phyloP scores from a whole-genome alignment of 2,888 invertebrate genomes.

The Drosophila vallismaia region DNA sequence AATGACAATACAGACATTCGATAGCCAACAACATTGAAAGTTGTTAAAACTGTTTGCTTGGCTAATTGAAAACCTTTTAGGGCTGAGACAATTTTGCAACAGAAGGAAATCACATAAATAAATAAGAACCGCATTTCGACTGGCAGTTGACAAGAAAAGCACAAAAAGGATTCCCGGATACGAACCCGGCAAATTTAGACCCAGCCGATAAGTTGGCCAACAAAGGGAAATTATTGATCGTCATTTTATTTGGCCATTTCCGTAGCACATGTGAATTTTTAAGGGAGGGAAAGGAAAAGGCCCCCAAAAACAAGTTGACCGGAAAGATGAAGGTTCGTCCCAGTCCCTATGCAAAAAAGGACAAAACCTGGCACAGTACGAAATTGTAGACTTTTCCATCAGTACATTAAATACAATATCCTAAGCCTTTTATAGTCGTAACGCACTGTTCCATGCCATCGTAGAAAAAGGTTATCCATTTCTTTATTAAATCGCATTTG shows the following conservation, averaged over 20 bases:
- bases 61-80: constrained; percentile 53
- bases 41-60: constrained; percentile 48
- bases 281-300: constrained; percentile 14
- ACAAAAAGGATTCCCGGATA: constrained; percentile 53
- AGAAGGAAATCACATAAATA: constrained; percentile 51
- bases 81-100: constrained; percentile 45
- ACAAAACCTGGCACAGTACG: constrained; percentile 24
- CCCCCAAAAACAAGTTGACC: constrained; percentile 52
- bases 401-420: constrained; percentile 2
- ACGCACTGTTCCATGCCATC: constrained; percentile 18
- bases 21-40: constrained; percentile 37
- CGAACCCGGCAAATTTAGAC: constrained; percentile 67
- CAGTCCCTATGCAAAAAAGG: constrained; percentile 39
- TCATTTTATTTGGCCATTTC: constrained; percentile 69
- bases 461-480: constrained; percentile 59
- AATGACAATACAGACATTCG: constrained; percentile 28
- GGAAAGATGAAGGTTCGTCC: constrained; percentile 48
- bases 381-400: constrained; percentile 2
- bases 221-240: constrained; percentile 70
- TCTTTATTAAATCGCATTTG: constrained; percentile 72
- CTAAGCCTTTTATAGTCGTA: background rate
- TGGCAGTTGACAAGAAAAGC: constrained; percentile 46
- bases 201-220: constrained; percentile 62
- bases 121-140: constrained; percentile 44
- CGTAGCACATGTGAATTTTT: constrained; percentile 27